Base-by-base conservation (phyloP, 2,113 vertebrate species). In the Pangasianodon hypophthalmus region DNA sequence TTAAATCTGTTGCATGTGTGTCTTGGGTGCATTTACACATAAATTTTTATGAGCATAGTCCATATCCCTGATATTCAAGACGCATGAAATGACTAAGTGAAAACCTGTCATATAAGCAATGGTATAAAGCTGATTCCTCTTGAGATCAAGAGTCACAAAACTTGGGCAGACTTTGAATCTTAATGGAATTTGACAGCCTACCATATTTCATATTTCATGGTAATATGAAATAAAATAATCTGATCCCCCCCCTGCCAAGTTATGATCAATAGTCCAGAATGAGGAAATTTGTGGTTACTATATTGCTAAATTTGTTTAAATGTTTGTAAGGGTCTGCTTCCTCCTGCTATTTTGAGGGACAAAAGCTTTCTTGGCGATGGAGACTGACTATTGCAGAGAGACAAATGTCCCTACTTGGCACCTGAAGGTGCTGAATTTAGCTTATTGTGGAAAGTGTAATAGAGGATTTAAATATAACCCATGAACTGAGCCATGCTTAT, bases 381-480 rank as follows among this genome's bases (percentile, higher is more conserved):
- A 37, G 48, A 1, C 37, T 60, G 37, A 60, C 41, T 79, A 48
- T 85, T 24, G 44, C 84, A 85, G 62, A n/a, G 24, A 85, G 60
- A 67, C 44, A 46, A 44, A 46, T 8, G 19, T 56, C 11, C 18
- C 50, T 75, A 26, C 75, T 87, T 87, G 86, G 75, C 29, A 80
- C 56, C 56, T 87, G 75, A 44, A 62, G 14, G 84, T 69, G 29
- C 84, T 69, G 84, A 86, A 81, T 64, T 41, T 69, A 37, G 18
- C 46, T 82, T 82, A 88, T 69, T 69, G 80, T 73, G 48, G n/a
- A 73, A 54, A 73, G 46, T 73, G 19, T 75, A 75, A 87, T 52
- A 26, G 24, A 26, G 19, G 50, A 54, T 75, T 41, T 73, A 29
- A 75, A 71, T 71, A 86, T 86, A 52, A 48, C 84, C 29, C 46